Evolutionary conservation across 2,113 vertebrate genomes (phyloP), one percentile per base, ranked within the genome.

Genomic region (Amphiprion ocellaris): DNA sequence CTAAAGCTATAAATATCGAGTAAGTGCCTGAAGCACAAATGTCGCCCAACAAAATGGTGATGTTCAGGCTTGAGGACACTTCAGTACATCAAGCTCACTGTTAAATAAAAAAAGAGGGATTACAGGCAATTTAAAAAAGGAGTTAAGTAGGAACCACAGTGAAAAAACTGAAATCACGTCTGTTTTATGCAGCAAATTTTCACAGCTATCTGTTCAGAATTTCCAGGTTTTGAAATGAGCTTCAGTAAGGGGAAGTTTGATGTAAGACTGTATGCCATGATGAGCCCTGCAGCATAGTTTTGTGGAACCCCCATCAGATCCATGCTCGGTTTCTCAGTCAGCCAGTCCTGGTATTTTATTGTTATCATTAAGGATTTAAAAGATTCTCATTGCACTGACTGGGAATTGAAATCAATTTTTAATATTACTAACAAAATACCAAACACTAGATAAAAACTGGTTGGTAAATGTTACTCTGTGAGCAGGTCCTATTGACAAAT

Each of bases 21-120:
- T 26, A 47, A 53, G 2, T 28, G 10, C 46, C 28, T 71, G 23
- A 69, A 39, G 52, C n/a, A 44, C 4, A 77, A 52, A 23, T 41
- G 21, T 54, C 50, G 14, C 16, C 33, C 15, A 12, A 70, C 46
- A 67, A 23, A 11, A 28, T 41, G 64, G 69, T 28, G 85, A 88
- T 69, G 85, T 78, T 77, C 8, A 14, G 60, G 28, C 89, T 69
- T 77, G 68, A 28, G 66, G 41, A 64, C n/a, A 21, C 30, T 41
- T 5, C 23, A 6, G 16, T 52, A 30, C 28, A 67, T 28, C 21
- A 47, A 66, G 4, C 24, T 67, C 15, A 73, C 55, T 61, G 15
- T 11, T 62, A 69, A 85, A 21, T 21, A 26, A 26, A 26, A 26
- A 78, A 74, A 63, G 44, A 63, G 12, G 67, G 37, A 79, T 84